Evolutionary conservation across 2,888 invertebrate genomes (phyloP), one percentile per base, ranked within the genome.

Genomic region (Nudaria mundana): DNA sequence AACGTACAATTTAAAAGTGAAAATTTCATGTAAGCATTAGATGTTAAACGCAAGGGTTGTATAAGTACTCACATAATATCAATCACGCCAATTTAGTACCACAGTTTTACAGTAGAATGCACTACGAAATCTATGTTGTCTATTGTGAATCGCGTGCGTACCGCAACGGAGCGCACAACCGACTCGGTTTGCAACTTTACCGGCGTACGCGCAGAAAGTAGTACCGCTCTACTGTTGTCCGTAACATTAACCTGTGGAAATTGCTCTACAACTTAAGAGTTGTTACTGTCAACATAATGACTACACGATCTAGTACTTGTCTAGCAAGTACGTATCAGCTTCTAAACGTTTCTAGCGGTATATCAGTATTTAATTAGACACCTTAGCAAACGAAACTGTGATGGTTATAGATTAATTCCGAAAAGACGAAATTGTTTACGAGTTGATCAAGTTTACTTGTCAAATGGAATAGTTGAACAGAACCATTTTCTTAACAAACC

Each of bases 81-180:
- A 1, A 46, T 57, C 46, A 51, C 62, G 40, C 52, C 30, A 45
- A 38, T 44, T 44, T 28, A 20, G 3, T 30, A 28, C 2, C 23
- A 35, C 46, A 42, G 37, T 33, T n/a, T 28, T 32, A 48, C 36
- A 56, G 40, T 45, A 44, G 49, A 48, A 45, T 44, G 48, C 57
- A 56, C 61, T 23, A 14, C 37, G 31, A 43, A 49, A 32, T 45
- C 12, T n/a, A 28, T 14, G n/a, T 25, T 18, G 32, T 35, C 38
- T 44, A 38, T 52, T 24, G 41, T 38, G 10, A 43, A 40, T 46
- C 62, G 67, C 82, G 81, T 78, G 78, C 76, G 76, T 66, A 65
- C 69, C 42, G 46, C 44, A 44, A 54, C 48, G 66, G 64, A 61
- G 75, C 76, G 70, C 62, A 52, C 54, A 55, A 63, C 55, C 52